phyloP scores from a whole-genome alignment of 92 coral and sea anemone species.

The Muricea muricata region DNA sequence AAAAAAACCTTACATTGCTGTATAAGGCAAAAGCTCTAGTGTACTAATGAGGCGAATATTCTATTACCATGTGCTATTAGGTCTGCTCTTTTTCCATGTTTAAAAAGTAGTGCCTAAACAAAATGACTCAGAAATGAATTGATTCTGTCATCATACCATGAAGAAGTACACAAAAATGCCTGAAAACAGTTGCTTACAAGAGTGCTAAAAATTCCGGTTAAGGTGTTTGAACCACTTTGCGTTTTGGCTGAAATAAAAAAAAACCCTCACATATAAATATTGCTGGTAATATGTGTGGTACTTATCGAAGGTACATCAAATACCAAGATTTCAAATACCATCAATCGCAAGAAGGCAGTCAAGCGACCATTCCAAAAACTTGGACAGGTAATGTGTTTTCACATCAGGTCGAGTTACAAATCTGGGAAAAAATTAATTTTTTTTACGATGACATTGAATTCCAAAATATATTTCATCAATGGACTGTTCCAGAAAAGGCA shows the following conservation, averaged over 20 bases:
- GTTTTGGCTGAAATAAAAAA: slow-evolving; percentile 62
- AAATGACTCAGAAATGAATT: too few species aligned
- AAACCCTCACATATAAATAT: too few species aligned
- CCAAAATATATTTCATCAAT: not conserved
- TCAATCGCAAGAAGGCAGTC: slow-evolving; percentile 58
- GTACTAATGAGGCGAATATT: too few species aligned
- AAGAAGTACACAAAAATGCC: not conserved
- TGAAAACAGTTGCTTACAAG: slow-evolving; percentile 85
- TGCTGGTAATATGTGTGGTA: too few species aligned
- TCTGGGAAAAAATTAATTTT: slow-evolving; percentile 37
- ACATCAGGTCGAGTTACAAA: slow-evolving; percentile 98
- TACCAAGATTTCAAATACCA: slow-evolving; percentile 40
- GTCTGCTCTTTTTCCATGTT: slow-evolving; percentile 97
- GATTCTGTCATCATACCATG: too few species aligned
- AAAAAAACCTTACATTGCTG: too few species aligned
- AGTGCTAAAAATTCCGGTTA: slow-evolving; percentile 90
- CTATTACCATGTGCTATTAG: slow-evolving; percentile 82
- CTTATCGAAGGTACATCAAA: too few species aligned
- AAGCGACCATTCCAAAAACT: slow-evolving; percentile 87
- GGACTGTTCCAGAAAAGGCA: too few species aligned
- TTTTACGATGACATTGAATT: not conserved
- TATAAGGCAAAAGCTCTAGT: too few species aligned
- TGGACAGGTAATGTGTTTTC: slow-evolving; percentile 81
- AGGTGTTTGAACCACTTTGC: slow-evolving; percentile 77
- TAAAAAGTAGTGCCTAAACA: slow-evolving; percentile 85